phyloP scores from a whole-genome alignment of 2,113 vertebrate genomes.

The Eubucco bourcierii region DNA sequence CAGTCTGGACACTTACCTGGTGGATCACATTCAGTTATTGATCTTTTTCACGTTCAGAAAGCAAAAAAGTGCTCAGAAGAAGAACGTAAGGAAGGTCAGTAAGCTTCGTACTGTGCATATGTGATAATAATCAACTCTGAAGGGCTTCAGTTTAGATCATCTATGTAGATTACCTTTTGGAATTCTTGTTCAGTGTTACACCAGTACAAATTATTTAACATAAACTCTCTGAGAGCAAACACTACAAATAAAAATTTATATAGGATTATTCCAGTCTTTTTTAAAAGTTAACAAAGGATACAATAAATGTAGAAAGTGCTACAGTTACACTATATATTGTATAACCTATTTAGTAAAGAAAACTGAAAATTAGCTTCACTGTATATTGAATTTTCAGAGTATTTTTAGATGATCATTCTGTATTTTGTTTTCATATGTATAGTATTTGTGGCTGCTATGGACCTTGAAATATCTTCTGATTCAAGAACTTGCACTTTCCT shows the following conservation, averaged over 20 bases:
- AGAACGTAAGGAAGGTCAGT: conserved; percentile 76
- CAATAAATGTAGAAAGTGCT: not conserved
- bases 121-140: not conserved
- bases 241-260: not conserved
- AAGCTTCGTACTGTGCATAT: not conserved
- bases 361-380: not conserved
- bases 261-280: not conserved
- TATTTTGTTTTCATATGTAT: not conserved
- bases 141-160: not conserved
- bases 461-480: conserved; percentile 72
- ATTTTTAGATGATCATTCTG: not conserved
- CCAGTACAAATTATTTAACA: not conserved
- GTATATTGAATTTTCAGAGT: not conserved
- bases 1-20: conserved; percentile 65
- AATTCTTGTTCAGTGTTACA: not conserved
- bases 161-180: not conserved
- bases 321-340: not conserved
- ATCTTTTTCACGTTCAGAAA: conserved; percentile 83
- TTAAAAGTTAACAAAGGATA: not conserved
- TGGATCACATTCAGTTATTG: conserved; percentile 82
- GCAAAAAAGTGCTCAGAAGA: conserved; percentile 65
- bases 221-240: not conserved
- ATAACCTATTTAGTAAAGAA: not conserved
- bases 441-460: conserved; percentile 74
- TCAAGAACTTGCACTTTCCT: conserved; percentile 63